A percentile compares a stretch with the other conserved stretches of the same genome.
Evolutionary conservation across 2,888 invertebrate genomes (phyloP).

Genomic region (Dolomedes plantarius): DNA sequence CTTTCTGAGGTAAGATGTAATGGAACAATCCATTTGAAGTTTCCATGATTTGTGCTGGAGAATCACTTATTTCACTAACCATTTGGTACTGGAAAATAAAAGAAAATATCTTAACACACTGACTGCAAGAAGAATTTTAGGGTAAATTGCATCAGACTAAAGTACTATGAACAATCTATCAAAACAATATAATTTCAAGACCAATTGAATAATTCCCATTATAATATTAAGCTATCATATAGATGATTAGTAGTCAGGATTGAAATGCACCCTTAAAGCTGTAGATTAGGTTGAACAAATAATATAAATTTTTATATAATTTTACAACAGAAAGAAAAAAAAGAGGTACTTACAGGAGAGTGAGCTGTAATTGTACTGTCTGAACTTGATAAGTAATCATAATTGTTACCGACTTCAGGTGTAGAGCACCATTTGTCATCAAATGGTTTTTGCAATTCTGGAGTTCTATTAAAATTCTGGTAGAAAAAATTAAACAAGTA

Average conservation of each 20-base stretch:
- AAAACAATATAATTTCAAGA: no score
- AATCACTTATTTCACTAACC: background rate
- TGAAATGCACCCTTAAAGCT: no score
- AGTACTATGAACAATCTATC: no score
- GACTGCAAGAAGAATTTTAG: no score
- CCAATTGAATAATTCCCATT: no score
- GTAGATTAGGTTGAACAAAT: no score
- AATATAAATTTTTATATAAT: no score
- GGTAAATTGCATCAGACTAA: no score
- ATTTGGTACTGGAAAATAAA: conserved; percentile 3
- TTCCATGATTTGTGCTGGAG: background rate
- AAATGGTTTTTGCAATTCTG: background rate
- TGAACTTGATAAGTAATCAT: conserved; percentile 53
- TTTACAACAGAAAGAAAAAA: no score
- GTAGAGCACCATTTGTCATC: conserved; percentile 48
- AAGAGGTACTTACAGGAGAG: conserved; percentile 46
- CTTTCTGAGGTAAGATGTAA: background rate
- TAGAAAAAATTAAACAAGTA: background rate
- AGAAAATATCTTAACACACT: no score
- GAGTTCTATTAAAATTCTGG: conserved; percentile 31
- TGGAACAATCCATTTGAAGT: background rate
- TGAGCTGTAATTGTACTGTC: conserved; percentile 58
- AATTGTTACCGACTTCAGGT: conserved; percentile 9
- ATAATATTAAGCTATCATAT: no score
- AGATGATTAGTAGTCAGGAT: no score